Percentiles rank a stretch among this genome's conserved stretches.
These are phyloP conservation scores for Catocala nupta DNA, from an alignment of 2,888 invertebrate species.

Conservation along the genomic window DNA sequence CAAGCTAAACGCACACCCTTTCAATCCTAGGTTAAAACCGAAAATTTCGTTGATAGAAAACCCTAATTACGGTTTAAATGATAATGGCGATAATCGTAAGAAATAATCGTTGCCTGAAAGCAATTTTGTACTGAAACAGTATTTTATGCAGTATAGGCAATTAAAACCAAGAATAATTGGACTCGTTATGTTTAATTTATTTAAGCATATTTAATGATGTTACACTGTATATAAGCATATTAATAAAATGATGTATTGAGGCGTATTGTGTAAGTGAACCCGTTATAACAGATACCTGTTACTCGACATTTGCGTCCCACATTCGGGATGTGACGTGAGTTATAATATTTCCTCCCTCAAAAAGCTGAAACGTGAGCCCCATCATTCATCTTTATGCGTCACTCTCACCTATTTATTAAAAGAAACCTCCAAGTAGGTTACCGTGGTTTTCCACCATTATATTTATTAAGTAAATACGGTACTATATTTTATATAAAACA, in stretches of 20 bases:
- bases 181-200: neutral
- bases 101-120: neutral
- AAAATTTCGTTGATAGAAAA: neutral
- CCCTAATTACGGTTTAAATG: neutral
- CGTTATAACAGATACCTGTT: conserved; percentile 36
- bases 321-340: conserved; percentile 42
- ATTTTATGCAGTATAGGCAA: neutral
- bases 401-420: conserved; percentile 42
- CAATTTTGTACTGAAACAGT: neutral
- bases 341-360: conserved; percentile 35
- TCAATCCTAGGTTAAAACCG: neutral
- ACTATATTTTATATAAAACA: neutral
- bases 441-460: conserved; percentile 12
- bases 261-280: conserved; percentile 16
- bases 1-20: neutral
- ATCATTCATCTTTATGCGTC: conserved; percentile 56
- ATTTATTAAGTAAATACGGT: conserved; percentile 5
- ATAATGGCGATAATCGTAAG: neutral
- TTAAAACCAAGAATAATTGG: neutral
- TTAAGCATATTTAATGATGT: neutral
- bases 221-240: neutral
- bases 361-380: conserved; percentile 34
- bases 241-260: conserved; percentile 3
- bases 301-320: conserved; percentile 26
- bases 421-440: conserved; percentile 31